These are phyloP conservation scores for Dendrophyllia cribrosa DNA, from an alignment of 64 coral and sea anemone species.

Conservation along the genomic window DNA sequence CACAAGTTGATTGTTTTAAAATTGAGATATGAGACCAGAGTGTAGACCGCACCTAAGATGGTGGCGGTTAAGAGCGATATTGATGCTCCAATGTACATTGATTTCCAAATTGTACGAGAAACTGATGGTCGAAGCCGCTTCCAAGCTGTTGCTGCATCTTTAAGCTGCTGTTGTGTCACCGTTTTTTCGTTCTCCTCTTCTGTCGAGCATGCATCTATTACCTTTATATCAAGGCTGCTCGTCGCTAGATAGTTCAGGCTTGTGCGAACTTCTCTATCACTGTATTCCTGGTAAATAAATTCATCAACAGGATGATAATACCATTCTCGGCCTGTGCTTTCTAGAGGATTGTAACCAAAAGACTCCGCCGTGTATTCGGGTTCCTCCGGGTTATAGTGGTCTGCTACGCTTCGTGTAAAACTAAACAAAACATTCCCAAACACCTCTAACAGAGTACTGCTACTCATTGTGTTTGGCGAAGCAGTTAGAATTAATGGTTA, in stretches of 20 bases:
- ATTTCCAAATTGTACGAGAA: not conserved
- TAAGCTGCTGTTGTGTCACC: not conserved
- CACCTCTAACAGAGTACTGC: not conserved
- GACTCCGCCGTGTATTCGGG: not conserved
- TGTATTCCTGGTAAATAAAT: slow-evolving; percentile 15
- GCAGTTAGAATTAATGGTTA: no score
- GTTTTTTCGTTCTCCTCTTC: not conserved
- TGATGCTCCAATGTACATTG: not conserved
- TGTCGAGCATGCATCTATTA: not conserved
- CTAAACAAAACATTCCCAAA: not conserved
- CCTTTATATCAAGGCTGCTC: not conserved
- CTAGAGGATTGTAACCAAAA: not conserved
- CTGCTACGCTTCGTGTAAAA: not conserved
- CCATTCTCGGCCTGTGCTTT: slow-evolving; percentile 7
- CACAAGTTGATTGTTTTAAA: not conserved
- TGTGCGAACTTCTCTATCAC: not conserved
- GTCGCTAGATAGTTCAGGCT: not conserved
- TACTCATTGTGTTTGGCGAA: not conserved
- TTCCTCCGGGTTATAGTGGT: not conserved
- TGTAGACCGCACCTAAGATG: not conserved
- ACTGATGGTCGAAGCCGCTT: not conserved
- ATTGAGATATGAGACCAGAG: not conserved
- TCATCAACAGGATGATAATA: not conserved
- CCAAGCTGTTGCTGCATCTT: not conserved
- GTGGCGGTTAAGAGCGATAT: not conserved